Conservation (phyloP, 2,888 invertebrate species). For the Drosophila fungiperda region DNA sequence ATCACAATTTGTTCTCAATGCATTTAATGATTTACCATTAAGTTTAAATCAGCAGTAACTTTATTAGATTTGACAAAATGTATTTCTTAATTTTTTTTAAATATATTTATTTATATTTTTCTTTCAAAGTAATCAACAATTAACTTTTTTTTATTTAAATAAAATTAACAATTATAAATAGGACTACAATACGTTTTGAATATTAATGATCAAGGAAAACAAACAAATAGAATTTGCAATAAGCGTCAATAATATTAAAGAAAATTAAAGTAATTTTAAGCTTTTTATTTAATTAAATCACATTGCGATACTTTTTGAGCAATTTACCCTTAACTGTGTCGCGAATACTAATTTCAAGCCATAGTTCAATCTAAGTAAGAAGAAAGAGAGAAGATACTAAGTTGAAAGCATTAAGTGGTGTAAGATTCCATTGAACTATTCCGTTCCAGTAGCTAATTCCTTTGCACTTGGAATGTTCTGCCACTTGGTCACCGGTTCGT, state of each 20-base stretch:
- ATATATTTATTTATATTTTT: neutral
- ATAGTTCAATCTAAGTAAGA: neutral
- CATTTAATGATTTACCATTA: slow-evolving; percentile 15
- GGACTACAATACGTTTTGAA: too few species aligned
- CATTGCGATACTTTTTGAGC: neutral
- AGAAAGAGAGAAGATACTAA: neutral
- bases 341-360: neutral
- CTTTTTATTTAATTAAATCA: neutral
- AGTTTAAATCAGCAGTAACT: neutral
- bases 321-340: neutral
- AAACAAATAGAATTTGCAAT: too few species aligned
- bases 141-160: neutral
- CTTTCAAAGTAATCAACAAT: neutral
- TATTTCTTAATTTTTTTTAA: neutral
- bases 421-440: slow-evolving; percentile 37
- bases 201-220: too few species aligned
- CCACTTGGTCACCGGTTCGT: slow-evolving; percentile 12
- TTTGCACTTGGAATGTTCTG: slow-evolving; percentile 4
- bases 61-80: neutral
- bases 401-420: slow-evolving; percentile 17
- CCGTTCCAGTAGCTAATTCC: slow-evolving; percentile 27
- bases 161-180: neutral
- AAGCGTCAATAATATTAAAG: neutral
- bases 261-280: neutral
- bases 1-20: neutral